Evolutionary conservation across 2,888 invertebrate species (phyloP).

Genomic region (Chelonus formosanus): DNA sequence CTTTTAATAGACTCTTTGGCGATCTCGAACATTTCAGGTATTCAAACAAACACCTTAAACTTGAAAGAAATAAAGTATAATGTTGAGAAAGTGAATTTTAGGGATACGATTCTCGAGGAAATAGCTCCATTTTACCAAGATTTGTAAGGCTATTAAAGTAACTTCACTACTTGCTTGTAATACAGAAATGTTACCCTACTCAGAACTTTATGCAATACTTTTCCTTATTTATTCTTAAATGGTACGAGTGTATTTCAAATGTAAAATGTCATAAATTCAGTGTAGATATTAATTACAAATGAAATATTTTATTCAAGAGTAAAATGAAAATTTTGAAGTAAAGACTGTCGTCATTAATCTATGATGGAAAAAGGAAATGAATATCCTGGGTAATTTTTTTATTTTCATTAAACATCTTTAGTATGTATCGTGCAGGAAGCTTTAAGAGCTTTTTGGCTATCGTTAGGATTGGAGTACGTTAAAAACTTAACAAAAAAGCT

Average conservation of each 20-base stretch:
- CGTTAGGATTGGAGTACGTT: slow-evolving; percentile 33
- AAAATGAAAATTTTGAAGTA: no score
- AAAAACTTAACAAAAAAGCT: slow-evolving; percentile 9
- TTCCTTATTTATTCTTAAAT: background rate
- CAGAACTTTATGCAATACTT: slow-evolving; percentile 18
- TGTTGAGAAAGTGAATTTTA: slow-evolving; percentile 6
- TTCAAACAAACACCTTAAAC: no score
- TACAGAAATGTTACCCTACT: background rate
- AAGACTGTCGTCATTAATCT: no score
- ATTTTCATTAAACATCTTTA: background rate
- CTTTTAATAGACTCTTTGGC: no score
- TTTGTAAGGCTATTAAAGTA: slow-evolving; percentile 54
- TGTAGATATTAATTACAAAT: no score
- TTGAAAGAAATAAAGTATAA: background rate
- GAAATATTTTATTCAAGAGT: no score
- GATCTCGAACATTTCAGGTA: no score
- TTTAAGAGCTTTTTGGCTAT: slow-evolving; percentile 39
- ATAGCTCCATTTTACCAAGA: slow-evolving; percentile 50
- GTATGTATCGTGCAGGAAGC: slow-evolving; percentile 22
- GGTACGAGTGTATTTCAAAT: no score
- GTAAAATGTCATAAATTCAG: no score
- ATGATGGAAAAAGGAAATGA: background rate
- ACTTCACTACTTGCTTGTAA: slow-evolving; percentile 7
- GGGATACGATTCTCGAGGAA: slow-evolving; percentile 44
- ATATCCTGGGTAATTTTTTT: background rate